These are phyloP conservation scores for Pelvicachromis taeniatus DNA, from an alignment of 2,113 vertebrate genomes.

Conservation along the genomic window DNA sequence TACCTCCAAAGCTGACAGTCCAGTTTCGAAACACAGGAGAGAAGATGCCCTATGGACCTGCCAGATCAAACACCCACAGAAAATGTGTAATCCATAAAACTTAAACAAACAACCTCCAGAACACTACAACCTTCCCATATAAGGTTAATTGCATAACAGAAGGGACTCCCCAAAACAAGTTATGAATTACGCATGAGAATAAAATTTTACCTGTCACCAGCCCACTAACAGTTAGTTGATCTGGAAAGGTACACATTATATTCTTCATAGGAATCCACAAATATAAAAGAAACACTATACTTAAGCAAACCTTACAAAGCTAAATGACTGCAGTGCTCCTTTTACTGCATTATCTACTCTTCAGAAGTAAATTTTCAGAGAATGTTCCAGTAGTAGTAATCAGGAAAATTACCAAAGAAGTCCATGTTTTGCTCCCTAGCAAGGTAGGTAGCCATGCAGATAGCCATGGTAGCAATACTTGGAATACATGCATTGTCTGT, in stretches of 20 bases:
- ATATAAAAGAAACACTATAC: neutral
- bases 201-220: neutral
- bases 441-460: neutral
- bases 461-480: neutral
- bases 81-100: neutral
- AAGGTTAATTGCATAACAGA: neutral
- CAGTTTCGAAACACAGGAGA: neutral
- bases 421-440: neutral
- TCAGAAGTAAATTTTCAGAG: neutral
- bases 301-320: neutral
- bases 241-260: neutral
- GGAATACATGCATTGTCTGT: neutral
- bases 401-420: neutral
- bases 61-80: neutral
- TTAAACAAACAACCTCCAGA: neutral
- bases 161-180: neutral
- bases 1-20: neutral
- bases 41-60: neutral
- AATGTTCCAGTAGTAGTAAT: neutral
- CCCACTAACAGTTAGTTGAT: neutral
- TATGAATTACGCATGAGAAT: neutral
- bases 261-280: neutral
- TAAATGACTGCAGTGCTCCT: neutral
- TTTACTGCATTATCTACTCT: neutral
- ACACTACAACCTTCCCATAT: neutral